These are phyloP conservation scores for Micrasema longulum DNA, from an alignment of 1,140 invertebrate species.

Conservation along the genomic window DNA sequence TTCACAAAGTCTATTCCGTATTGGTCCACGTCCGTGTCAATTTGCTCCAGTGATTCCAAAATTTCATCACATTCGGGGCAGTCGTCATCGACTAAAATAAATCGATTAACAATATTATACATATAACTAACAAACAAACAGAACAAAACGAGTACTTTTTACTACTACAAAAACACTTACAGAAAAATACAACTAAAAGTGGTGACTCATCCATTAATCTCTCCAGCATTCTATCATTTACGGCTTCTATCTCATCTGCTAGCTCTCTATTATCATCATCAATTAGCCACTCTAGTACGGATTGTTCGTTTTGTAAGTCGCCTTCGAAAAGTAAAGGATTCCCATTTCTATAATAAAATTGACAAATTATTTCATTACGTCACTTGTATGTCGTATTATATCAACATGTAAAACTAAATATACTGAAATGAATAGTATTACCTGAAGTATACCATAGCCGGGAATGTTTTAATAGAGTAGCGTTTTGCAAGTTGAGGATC, in stretches of 20 bases:
- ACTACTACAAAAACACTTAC: conserved; percentile 75
- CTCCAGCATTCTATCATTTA: conserved; percentile 91
- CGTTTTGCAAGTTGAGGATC: conserved; percentile 91
- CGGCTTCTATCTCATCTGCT: conserved; percentile 93
- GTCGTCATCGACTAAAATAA: conserved; percentile 81
- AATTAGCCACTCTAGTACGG: conserved; percentile 91
- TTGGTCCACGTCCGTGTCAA: conserved; percentile 93
- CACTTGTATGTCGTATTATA: too few relatives aligned
- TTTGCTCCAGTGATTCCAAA: conserved; percentile 89
- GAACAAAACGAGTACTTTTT: too few relatives aligned
- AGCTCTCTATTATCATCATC: conserved; percentile 94
- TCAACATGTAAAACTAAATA: too few relatives aligned
- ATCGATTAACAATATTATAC: neutral
- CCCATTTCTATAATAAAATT: conserved; percentile 79
- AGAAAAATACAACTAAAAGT: conserved; percentile 92
- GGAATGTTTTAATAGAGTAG: conserved; percentile 95
- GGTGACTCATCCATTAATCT: conserved; percentile 88
- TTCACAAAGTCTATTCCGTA: conserved; percentile 96
- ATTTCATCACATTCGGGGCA: conserved; percentile 91
- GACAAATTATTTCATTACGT: too few relatives aligned
- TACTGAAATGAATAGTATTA: too few relatives aligned
- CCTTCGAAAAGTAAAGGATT: conserved; percentile 94
- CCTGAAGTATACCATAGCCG: conserved; percentile 91
- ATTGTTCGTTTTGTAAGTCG: conserved; percentile 91
- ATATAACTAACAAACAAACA: neutral